Base-by-base conservation (phyloP, 2,888 invertebrate genomes). In the Ochropleura plecta region DNA sequence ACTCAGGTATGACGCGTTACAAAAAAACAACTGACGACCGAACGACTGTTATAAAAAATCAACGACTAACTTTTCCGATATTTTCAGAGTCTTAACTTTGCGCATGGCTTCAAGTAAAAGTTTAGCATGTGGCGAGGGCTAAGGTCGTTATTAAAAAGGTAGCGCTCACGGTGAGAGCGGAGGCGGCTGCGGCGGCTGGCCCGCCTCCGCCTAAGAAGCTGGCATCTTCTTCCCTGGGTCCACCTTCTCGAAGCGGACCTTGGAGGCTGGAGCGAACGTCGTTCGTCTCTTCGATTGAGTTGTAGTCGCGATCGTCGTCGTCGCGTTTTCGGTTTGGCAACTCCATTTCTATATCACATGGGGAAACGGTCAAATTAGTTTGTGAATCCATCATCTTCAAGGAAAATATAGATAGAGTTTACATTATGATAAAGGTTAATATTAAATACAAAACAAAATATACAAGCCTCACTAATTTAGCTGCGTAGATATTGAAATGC, bases 221-320 rank as follows among this genome's bases (percentile, higher is more conserved):
- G 1, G 95, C 94, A 85, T 96, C 96, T 85, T 96, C 96, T 16
- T 94, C 91, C 70, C 94, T 83, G 82, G 97, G 94, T 82, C 96
- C 97, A 71, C 97, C 96, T 94, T 97, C 97, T 81, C 97, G 96
- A 53, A 97, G 94, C 4, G 97, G 97, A 63, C 97, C 97, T 89
- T 97, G 97, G 82, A 97, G 97, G 84, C 97, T 97, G 88, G 97
- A 97, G 75, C 97, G 97, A 86, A 97, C 96, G 82, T 96, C 96
- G 79, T 96, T 96, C 78, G 95, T 95, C 85, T 96, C 96, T 79
- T 96, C 96, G 44, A 92, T 86, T 51, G 93, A 89, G 60, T 62
- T 62, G 44, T 93, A 91, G 79, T 94, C 93, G 46, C 90, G 90
- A 72, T 96, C 94, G 64, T 97, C 96, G 62, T 97, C 97, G 64